These are phyloP conservation scores for Melopsittacus undulatus DNA, from an alignment of 2,797 vertebrate genomes.

Conservation along the genomic window DNA sequence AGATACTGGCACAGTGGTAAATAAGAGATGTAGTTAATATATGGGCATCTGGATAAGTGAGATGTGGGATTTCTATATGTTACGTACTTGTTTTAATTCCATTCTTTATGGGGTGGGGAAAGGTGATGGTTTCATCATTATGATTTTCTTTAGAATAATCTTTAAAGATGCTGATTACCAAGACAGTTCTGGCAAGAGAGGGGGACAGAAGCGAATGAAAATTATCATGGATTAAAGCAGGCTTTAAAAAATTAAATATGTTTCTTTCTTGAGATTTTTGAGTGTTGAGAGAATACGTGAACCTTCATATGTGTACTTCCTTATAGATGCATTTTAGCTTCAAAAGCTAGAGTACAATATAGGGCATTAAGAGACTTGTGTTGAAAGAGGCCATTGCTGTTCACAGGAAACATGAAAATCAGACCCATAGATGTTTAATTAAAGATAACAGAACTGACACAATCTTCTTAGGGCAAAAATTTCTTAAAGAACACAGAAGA, in stretches of 20 bases:
- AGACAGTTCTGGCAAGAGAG: neutral
- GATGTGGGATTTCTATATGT: neutral
- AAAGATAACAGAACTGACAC: neutral
- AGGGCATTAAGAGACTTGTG: neutral
- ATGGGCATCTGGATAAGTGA: neutral
- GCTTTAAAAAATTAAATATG: neutral
- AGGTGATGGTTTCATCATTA: neutral
- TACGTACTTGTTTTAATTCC: neutral
- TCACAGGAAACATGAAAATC: neutral
- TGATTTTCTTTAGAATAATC: neutral
- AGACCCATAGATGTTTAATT: neutral
- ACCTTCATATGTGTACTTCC: neutral
- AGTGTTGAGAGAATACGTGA: neutral
- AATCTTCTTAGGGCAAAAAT: neutral
- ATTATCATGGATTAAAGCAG: neutral
- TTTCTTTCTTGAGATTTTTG: neutral
- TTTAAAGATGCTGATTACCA: neutral
- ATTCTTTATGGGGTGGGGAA: neutral
- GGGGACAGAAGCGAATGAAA: neutral
- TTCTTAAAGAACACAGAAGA: neutral
- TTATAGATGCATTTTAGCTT: neutral
- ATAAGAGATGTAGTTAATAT: neutral
- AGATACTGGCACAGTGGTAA: neutral
- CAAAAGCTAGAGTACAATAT: neutral
- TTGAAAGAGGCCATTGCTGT: neutral